Conservation (phyloP, 1,140 invertebrate genomes). For the Caenorhabditis remanei region DNA sequence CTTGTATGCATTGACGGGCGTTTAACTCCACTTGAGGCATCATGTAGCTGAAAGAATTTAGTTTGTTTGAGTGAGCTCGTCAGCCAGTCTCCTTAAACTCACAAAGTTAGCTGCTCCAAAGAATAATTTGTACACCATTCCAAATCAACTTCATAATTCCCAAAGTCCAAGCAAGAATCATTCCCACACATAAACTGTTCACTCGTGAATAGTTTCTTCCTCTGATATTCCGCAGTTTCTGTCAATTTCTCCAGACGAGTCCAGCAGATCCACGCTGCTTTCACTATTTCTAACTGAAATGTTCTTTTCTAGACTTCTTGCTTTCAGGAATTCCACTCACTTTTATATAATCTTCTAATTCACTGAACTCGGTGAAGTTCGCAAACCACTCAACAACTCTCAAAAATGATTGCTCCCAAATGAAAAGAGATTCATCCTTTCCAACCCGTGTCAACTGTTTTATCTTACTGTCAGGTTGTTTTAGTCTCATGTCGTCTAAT, state of each 20-base stretch:
- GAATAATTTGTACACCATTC: conserved; percentile 24
- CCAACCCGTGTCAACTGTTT: neutral
- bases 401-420: conserved; percentile 17
- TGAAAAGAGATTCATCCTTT: neutral
- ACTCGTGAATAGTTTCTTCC: neutral
- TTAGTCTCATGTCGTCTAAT: neutral
- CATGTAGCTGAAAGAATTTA: neutral
- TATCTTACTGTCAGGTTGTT: neutral
- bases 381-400: conserved; percentile 22
- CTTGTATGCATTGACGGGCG: neutral
- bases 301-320: neutral
- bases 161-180: neutral
- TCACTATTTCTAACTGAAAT: conserved; percentile 5
- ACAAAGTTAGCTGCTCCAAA: conserved; percentile 3
- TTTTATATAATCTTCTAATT: neutral
- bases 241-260: conserved; percentile 16
- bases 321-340: neutral
- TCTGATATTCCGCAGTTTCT: conserved; percentile 5
- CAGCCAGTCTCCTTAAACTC: neutral
- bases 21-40: neutral
- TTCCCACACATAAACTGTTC: neutral
- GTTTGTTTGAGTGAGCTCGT: neutral
- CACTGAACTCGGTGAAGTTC: neutral
- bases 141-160: neutral
- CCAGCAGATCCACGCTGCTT: neutral